These are phyloP conservation scores for Phalloptychus januarius DNA, from an alignment of 2,797 vertebrate species.

Conservation along the genomic window DNA sequence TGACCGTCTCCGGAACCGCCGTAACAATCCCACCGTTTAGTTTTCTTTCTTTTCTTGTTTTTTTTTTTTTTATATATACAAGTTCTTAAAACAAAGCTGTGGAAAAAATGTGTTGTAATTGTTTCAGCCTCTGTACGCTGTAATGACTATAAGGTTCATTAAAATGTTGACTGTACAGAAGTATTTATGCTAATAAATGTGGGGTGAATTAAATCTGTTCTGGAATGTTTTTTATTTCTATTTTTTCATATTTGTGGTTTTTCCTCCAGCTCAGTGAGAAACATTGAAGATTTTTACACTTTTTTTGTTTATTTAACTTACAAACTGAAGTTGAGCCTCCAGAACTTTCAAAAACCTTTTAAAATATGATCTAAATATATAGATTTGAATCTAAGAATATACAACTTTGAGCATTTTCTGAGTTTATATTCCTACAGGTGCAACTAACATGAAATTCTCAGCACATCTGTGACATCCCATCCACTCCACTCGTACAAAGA, in stretches of 20 bases:
- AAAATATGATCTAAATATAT: neutral
- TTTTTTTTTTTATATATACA: constrained; percentile 56
- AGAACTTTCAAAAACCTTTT: neutral
- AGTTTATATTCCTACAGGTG: neutral
- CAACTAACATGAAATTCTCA: neutral
- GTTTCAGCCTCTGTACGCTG: constrained; percentile 35
- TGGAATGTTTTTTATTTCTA: neutral
- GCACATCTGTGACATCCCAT: neutral
- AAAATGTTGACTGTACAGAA: constrained; percentile 75
- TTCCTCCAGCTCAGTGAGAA: neutral
- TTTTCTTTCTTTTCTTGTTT: constrained; percentile 21
- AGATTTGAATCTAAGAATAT: neutral
- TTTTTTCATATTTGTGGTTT: neutral
- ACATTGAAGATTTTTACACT: neutral
- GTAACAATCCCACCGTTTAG: constrained; percentile 8
- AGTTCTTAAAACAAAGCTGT: constrained; percentile 47
- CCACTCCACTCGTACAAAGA: neutral
- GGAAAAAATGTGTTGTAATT: constrained; percentile 50
- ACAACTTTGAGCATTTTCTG: neutral
- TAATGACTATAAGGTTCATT: constrained; percentile 27
- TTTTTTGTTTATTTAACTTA: neutral
- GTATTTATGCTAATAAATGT: constrained; percentile 85
- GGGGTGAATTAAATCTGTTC: neutral
- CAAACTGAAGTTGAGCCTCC: neutral
- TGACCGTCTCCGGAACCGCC: constrained; percentile 7